Percentiles rank a stretch among this genome's conserved stretches.
These are phyloP conservation scores for Clanis bilineata DNA, from an alignment of 2,888 invertebrate species.

Conservation along the genomic window DNA sequence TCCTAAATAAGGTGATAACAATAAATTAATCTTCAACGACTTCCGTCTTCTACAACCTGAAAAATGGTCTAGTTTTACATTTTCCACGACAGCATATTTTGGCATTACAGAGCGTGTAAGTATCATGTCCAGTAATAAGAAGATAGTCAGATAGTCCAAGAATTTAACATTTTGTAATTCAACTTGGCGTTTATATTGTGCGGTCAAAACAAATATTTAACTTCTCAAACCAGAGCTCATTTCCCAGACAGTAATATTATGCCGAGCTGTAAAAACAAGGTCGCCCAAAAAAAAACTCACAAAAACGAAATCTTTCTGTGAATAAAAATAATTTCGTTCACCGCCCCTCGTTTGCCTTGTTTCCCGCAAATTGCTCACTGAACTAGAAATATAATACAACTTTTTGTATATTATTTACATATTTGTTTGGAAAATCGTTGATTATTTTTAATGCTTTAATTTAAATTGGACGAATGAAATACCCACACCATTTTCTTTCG, in stretches of 20 bases:
- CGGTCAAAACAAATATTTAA: slow-evolving; percentile 9
- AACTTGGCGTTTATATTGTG: not conserved
- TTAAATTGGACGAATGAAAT: too few species aligned
- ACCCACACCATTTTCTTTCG: too few species aligned
- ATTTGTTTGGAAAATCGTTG: too few species aligned
- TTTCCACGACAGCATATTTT: too few species aligned
- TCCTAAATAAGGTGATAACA: too few species aligned
- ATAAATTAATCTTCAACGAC: too few species aligned
- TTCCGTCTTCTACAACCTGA: too few species aligned
- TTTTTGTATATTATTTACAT: slow-evolving; percentile 2
- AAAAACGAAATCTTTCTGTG: slow-evolving; percentile 1
- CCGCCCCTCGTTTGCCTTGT: not conserved
- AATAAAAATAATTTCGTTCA: slow-evolving; percentile 5
- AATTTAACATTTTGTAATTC: not conserved
- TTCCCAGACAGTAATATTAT: slow-evolving; percentile 11
- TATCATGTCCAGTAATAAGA: too few species aligned
- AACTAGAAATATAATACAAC: not conserved
- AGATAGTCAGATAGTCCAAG: too few species aligned
- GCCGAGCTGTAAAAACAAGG: slow-evolving; percentile 5
- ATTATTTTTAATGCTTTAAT: too few species aligned
- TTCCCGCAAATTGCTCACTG: slow-evolving; percentile 1
- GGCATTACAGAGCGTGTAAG: too few species aligned
- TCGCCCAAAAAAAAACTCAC: not conserved
- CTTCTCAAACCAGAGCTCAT: slow-evolving; percentile 8
- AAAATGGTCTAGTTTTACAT: too few species aligned